Conservation (phyloP, 1,140 invertebrate genomes). For the Dolichoris vasculosae region DNA sequence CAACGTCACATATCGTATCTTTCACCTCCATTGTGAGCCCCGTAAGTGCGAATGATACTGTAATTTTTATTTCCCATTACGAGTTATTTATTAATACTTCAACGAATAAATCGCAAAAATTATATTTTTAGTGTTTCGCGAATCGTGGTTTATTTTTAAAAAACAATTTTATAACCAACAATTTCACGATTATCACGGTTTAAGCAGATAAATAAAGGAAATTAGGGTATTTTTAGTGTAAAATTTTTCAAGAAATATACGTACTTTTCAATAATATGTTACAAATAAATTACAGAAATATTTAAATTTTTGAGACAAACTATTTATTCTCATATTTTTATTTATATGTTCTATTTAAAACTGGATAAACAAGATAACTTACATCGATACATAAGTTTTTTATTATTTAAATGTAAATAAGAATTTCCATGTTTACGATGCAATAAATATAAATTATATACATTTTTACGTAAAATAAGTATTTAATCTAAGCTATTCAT, state of each 20-base stretch:
- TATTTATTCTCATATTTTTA: not conserved
- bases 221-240: no score
- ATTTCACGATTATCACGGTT: no score
- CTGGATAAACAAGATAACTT: not conserved
- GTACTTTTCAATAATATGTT: not conserved
- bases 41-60: not conserved
- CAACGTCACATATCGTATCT: conserved; percentile 27
- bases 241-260: no score
- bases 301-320: not conserved
- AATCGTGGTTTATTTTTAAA: not conserved
- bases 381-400: not conserved
- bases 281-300: not conserved
- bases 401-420: not conserved
- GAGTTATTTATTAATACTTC: not conserved
- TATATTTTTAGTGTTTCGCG: not conserved
- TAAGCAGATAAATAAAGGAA: no score
- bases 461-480: not conserved
- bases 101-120: not conserved
- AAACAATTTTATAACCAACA: no score
- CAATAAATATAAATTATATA: not conserved
- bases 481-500: not conserved
- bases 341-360: not conserved
- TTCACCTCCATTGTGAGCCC: not conserved
- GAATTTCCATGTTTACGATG: not conserved
- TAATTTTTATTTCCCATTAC: not conserved